phyloP scores from a whole-genome alignment of 2,888 invertebrate species.

The Apamea epomidion region DNA sequence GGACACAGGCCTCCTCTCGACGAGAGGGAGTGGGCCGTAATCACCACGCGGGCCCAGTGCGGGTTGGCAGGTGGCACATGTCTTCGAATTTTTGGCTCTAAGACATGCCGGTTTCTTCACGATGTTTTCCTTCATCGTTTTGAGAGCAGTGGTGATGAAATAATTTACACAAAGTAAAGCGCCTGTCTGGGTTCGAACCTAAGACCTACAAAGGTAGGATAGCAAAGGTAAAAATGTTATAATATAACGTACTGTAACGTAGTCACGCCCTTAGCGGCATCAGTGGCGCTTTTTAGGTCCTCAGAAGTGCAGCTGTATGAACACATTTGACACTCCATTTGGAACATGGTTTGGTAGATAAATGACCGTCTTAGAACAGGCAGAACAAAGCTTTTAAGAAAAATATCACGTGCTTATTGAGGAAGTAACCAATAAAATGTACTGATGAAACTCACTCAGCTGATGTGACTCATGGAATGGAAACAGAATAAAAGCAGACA shows the following conservation, averaged over 20 bases:
- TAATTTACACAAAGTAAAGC: too few relatives aligned
- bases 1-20: too few relatives aligned
- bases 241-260: background rate
- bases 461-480: background rate
- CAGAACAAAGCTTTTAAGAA: background rate
- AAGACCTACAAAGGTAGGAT: too few relatives aligned
- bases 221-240: background rate
- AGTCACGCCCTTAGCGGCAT: background rate
- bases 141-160: too few relatives aligned
- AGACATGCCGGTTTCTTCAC: too few relatives aligned
- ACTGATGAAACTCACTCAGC: too few relatives aligned
- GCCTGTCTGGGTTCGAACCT: too few relatives aligned
- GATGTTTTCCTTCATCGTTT: too few relatives aligned
- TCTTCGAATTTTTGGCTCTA: too few relatives aligned
- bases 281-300: background rate
- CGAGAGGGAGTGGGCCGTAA: too few relatives aligned
- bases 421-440: background rate
- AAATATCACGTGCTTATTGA: background rate
- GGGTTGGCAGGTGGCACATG: too few relatives aligned
- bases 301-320: background rate
- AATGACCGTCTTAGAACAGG: background rate
- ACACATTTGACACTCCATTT: background rate
- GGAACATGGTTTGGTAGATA: background rate
- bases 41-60: too few relatives aligned
- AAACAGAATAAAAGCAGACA: background rate